phyloP scores from a whole-genome alignment of 2,888 invertebrate species.

The Matsumyia berberina region DNA sequence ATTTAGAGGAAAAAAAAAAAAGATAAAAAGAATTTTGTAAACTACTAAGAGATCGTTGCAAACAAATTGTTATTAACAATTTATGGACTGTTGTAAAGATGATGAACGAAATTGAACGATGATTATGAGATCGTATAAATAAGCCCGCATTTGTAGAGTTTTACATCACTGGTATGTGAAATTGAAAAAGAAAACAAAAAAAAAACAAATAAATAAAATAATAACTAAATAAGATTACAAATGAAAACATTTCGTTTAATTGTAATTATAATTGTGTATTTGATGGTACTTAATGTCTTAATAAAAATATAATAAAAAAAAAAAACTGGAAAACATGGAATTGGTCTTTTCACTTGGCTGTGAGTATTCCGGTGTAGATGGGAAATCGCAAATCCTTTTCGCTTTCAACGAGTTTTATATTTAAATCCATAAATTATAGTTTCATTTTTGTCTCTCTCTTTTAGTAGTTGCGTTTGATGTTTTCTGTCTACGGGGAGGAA shows the following conservation, averaged over 20 bases:
- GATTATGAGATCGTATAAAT: slow-evolving; percentile 36
- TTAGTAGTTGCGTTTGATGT: too few species aligned
- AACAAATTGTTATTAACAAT: slow-evolving; percentile 23
- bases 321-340: slow-evolving; percentile 24
- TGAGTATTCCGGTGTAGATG: too few species aligned
- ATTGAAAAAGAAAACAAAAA: slow-evolving; percentile 34
- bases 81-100: slow-evolving; percentile 48
- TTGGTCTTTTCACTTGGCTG: slow-evolving; percentile 1
- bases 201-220: slow-evolving; percentile 63
- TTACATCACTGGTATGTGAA: slow-evolving; percentile 58
- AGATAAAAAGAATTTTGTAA: slow-evolving; percentile 76
- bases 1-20: slow-evolving; percentile 21
- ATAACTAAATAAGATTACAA: slow-evolving; percentile 64
- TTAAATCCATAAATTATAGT: too few species aligned
- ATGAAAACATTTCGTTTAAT: slow-evolving; percentile 68
- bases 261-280: slow-evolving; percentile 78
- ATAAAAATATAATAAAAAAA: slow-evolving; percentile 67
- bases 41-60: slow-evolving; percentile 77
- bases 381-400: too few species aligned
- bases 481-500: too few species aligned
- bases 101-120: slow-evolving; percentile 50
- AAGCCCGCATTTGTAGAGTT: slow-evolving; percentile 68
- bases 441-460: too few species aligned
- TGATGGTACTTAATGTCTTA: slow-evolving; percentile 79
- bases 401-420: too few species aligned